Evolutionary conservation across 1,140 invertebrate species (phyloP).

Genomic region (Eubasilissa regina): DNA sequence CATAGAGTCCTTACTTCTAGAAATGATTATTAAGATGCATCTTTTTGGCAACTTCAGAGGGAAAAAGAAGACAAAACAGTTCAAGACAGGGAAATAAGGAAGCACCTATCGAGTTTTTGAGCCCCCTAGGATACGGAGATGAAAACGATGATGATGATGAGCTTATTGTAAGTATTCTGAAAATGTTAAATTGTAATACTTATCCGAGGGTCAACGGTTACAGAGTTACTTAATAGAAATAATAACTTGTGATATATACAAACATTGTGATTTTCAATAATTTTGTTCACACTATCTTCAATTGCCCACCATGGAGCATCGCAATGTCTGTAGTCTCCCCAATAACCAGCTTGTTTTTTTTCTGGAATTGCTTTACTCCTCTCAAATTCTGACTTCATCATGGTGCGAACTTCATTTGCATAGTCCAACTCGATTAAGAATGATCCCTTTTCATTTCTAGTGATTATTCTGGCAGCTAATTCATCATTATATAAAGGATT

Average conservation of each 20-base stretch:
- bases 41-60: too few species aligned
- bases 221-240: not conserved
- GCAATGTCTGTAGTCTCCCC: slow-evolving; percentile 85
- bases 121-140: not conserved
- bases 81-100: too few species aligned
- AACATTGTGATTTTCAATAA: slow-evolving; percentile 72
- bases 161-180: too few species aligned
- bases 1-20: too few species aligned
- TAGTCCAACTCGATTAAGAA: slow-evolving; percentile 62
- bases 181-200: too few species aligned
- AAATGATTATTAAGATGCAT: too few species aligned
- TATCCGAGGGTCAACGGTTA: too few species aligned
- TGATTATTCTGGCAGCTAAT: slow-evolving; percentile 34
- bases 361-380: slow-evolving; percentile 25
- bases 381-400: slow-evolving; percentile 48
- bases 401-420: slow-evolving; percentile 51
- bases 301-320: slow-evolving; percentile 81
- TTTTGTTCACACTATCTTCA: slow-evolving; percentile 74
- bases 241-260: too few species aligned
- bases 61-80: too few species aligned
- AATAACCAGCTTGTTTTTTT: slow-evolving; percentile 78
- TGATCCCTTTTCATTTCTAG: slow-evolving; percentile 54
- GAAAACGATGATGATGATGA: not conserved
- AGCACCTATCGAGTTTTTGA: too few species aligned
- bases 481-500: slow-evolving; percentile 42